These are phyloP conservation scores for Salvator merianae DNA, from an alignment of 2,113 vertebrate genomes.

Conservation along the genomic window DNA sequence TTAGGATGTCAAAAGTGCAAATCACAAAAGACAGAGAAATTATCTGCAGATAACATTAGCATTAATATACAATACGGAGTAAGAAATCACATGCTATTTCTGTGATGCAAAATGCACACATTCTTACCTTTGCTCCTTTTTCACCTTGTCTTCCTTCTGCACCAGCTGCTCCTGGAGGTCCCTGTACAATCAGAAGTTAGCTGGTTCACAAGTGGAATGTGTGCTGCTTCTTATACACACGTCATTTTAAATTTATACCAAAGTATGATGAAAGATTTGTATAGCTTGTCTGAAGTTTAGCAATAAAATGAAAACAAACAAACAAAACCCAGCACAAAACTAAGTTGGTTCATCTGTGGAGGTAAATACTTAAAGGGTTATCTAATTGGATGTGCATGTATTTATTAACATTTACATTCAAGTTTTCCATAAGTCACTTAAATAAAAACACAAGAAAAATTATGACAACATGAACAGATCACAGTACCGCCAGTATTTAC, in stretches of 20 bases:
- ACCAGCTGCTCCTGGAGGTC: slow-evolving; percentile 88
- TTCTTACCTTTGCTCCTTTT: slow-evolving; percentile 95
- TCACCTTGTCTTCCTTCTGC: slow-evolving; percentile 96
- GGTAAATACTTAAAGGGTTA: background rate
- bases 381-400: background rate
- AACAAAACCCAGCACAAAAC: background rate
- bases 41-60: background rate
- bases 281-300: background rate
- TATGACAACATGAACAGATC: background rate
- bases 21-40: background rate
- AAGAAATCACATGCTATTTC: background rate
- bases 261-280: background rate
- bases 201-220: background rate
- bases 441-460: background rate
- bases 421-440: too few species aligned
- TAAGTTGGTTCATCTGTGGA: background rate
- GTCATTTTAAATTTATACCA: background rate
- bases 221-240: background rate
- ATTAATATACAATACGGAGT: background rate
- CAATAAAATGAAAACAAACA: background rate
- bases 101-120: background rate
- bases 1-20: background rate
- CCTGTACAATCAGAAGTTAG: slow-evolving; percentile 72
- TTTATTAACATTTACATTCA: background rate
- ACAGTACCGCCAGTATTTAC: too few species aligned